phyloP scores from a whole-genome alignment of 2,113 vertebrate species.

The Caracal caracal region DNA sequence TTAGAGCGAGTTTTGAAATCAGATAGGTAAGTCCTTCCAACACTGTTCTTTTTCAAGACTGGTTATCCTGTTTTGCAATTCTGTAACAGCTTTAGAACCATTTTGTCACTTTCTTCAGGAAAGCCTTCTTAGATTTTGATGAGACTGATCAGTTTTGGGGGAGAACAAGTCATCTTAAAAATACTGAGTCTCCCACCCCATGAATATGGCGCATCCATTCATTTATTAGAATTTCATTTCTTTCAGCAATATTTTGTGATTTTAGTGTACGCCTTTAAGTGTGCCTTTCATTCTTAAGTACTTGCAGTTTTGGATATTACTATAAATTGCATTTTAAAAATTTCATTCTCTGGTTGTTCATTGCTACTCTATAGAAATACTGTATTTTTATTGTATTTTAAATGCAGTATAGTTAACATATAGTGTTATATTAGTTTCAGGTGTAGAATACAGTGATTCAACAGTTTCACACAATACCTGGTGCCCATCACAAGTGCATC shows the following conservation, averaged over 20 bases:
- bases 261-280: background rate
- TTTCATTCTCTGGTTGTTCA: background rate
- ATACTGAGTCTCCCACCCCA: background rate
- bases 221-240: background rate
- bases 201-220: background rate
- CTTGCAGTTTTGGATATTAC: background rate
- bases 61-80: background rate
- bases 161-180: background rate
- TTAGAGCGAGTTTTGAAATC: background rate
- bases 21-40: background rate
- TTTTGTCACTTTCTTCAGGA: background rate
- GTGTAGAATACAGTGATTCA: background rate
- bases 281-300: background rate
- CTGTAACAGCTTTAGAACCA: background rate
- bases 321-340: background rate
- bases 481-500: accelerated
- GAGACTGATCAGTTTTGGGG: background rate
- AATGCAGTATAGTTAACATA: background rate
- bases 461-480: background rate
- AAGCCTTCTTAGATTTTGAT: background rate
- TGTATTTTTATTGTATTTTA: background rate
- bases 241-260: background rate
- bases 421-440: background rate
- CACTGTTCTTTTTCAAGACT: too few species aligned
- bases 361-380: background rate